Base-by-base conservation (phyloP, 1,140 invertebrate species). In the Platyscapa corneri region DNA sequence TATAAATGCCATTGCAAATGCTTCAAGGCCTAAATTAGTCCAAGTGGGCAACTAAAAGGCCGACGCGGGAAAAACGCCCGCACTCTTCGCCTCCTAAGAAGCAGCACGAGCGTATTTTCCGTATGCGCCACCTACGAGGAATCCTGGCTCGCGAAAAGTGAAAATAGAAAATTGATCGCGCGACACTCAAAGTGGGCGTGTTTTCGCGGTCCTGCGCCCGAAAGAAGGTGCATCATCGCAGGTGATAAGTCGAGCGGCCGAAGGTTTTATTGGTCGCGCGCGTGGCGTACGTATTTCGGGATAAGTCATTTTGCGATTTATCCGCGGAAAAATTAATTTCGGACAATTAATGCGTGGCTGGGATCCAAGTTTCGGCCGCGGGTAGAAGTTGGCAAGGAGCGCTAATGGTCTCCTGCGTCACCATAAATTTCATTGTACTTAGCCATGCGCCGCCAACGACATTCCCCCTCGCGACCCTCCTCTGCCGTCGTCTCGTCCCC, bases 401-500 rank as follows among this genome's bases (percentile, higher is more conserved):
- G 77, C 84, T 89, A 89, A 89, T 88, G 87, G 87, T 87, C 87
- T 75, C 83, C 18, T 82, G 85, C 85, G 84, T 87, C 85, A 88
- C 87, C 87, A 90, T 90, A 90, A 89, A 90, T 90, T 89, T 89
- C 88, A 90, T 89, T 90, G 89, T 90, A 90, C 88, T 88, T 88
- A 90, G 86, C 87, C 86, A 86, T 86, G 83, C 70, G 81, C 83
- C 87, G 87, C 86, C 86, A 85, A 84, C 46, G 60, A 10, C 39
- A 27, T 16, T 14, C 60, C 86, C 81, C 20, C 18, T 16, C 18
- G 3, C 49, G 18, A 7, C 49, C 12, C 18, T 14, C 6, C 49
- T 16, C 49, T 7, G 10, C 49, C 8, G 2, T 3, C 10, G 10
- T 3, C 49, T 12, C 10, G 18, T 18, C 49, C 7, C 18, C 2